Base-by-base conservation (phyloP, 2,113 vertebrate genomes). In the Leucoraja erinaceus region DNA sequence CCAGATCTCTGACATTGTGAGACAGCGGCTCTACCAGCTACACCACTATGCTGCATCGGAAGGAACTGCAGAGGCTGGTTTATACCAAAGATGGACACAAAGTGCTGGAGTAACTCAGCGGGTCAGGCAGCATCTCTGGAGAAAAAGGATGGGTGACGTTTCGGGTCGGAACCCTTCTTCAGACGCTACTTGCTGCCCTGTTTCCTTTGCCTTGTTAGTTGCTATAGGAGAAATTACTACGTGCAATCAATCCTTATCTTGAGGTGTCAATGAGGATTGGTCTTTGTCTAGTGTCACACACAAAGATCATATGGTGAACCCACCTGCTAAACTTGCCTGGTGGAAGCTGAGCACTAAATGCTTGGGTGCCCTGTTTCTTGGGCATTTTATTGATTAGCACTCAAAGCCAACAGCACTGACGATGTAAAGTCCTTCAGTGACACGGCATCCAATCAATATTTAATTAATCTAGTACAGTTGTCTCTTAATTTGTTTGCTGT, bases 401-500 rank as follows among this genome's bases (percentile, higher is more conserved):
- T 38, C 20, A 90, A 33, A 20, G 22, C 63, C 68, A 70, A 10
- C 20, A 90, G 61, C 84, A 31, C 12, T 16, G 61, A 66, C 59
- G 84, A 66, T 90, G 12, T 33, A 20, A 5, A 66, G n/a, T 22
- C 18, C 61, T 31, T 16, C n/a, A 66, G n/a, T 31, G n/a, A 90
- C 84, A 90, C 31, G 14, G 61, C 7, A 6, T 33, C 59, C 56
- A 90, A 90, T 31, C 84, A 90, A 66, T 90, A 90, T 66, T 70
- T 90, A 33, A 70, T 90, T 90, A 90, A 90, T 70, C 31, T 70
- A 68, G 66, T 47, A 90, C 88, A 90, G 66, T 70, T 47, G 88
- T 90, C 63, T 90, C 88, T 47, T 90, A 22, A 90, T 90, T 90
- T 72, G 88, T 70, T 90, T 70, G 63, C 63, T 47, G 66, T 70